Evolutionary conservation across 2,113 vertebrate species (phyloP).

Genomic region (Macrotus californicus): DNA sequence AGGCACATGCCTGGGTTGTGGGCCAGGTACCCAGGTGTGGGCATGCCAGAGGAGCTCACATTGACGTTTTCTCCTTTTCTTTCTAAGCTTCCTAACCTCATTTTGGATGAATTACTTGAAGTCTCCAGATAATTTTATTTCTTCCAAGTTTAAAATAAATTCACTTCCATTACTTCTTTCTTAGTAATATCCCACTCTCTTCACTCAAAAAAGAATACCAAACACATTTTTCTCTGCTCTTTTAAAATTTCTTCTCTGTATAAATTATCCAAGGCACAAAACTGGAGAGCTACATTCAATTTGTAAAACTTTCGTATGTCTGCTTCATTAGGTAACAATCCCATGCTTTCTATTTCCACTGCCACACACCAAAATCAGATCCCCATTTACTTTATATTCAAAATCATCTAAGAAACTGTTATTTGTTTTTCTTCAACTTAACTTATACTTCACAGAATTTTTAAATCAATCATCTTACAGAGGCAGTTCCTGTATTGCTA

Average conservation of each 20-base stretch:
- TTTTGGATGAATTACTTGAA: not conserved
- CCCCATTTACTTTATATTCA: not conserved
- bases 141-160: not conserved
- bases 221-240: not conserved
- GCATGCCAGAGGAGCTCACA: no score
- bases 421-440: not conserved
- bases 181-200: not conserved
- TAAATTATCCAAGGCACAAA: not conserved
- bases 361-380: not conserved
- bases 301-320: not conserved
- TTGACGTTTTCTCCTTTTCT: no score
- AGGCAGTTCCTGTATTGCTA: not conserved
- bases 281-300: not conserved
- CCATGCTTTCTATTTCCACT: not conserved
- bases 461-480: not conserved
- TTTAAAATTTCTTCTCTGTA: not conserved
- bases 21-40: no score
- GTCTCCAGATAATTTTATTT: not conserved
- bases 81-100: not conserved
- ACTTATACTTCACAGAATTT: not conserved
- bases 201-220: not conserved
- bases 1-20: no score
- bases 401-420: not conserved
- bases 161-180: not conserved
- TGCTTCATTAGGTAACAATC: not conserved